Percentiles rank a stretch among this genome's conserved stretches.
phyloP scores from a whole-genome alignment of 2,888 invertebrate species.

The Epinotia bilunana region DNA sequence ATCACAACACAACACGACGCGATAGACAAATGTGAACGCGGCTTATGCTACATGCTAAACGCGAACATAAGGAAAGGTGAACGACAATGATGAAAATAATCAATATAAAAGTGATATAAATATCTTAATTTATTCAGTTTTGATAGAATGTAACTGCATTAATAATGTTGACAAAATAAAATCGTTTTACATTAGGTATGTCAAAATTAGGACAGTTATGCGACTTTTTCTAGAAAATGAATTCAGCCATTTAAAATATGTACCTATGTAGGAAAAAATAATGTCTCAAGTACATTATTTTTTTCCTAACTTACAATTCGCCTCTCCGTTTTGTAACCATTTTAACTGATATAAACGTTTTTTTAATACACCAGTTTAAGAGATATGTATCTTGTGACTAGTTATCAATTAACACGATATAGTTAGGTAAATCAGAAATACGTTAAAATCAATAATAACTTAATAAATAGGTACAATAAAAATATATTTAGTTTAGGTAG shows the following conservation, averaged over 20 bases:
- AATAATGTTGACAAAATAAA: slow-evolving; percentile 71
- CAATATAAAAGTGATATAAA: slow-evolving; percentile 63
- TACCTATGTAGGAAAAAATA: too few species aligned
- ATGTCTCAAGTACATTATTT: too few species aligned
- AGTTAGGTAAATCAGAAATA: background rate
- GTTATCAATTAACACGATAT: too few species aligned
- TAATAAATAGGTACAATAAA: background rate
- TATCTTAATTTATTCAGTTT: slow-evolving; percentile 75
- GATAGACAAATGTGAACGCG: too few species aligned
- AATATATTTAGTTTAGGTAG: background rate
- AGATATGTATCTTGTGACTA: background rate
- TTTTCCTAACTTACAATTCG: background rate
- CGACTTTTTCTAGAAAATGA: slow-evolving; percentile 45
- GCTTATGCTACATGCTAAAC: background rate
- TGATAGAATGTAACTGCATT: slow-evolving; percentile 73
- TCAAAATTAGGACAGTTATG: slow-evolving; percentile 57
- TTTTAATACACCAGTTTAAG: too few species aligned
- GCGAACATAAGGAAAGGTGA: background rate
- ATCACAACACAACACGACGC: too few species aligned
- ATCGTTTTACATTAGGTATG: slow-evolving; percentile 56
- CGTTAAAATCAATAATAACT: background rate
- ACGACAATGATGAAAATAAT: slow-evolving; percentile 38
- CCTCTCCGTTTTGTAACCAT: background rate
- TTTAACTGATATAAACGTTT: background rate
- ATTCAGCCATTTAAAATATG: slow-evolving; percentile 36